Evolutionary conservation across 2,797 vertebrate species (phyloP).

Genomic region (Rhynchotus rufescens): DNA sequence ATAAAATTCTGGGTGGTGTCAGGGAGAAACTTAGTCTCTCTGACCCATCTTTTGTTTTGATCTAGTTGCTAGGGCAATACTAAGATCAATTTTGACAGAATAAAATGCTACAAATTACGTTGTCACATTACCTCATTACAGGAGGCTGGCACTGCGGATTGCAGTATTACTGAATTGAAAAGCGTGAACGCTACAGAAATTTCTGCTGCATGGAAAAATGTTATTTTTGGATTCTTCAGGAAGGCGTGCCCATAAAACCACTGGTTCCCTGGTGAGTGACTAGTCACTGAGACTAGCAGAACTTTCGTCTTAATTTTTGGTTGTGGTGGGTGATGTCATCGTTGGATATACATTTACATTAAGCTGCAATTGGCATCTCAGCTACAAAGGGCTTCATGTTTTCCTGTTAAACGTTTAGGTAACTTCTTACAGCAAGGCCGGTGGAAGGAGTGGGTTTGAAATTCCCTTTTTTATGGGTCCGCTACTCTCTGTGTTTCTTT

Average conservation of each 20-base stretch:
- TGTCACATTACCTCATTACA: constrained; percentile 86
- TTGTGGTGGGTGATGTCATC: constrained; percentile 74
- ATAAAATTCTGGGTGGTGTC: constrained; percentile 65
- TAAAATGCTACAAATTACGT: constrained; percentile 79
- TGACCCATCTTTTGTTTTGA: constrained; percentile 70
- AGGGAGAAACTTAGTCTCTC: constrained; percentile 39
- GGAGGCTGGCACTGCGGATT: constrained; percentile 80
- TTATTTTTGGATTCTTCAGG: constrained; percentile 87
- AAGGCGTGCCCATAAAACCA: constrained; percentile 81
- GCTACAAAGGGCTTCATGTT: neutral
- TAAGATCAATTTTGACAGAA: constrained; percentile 77
- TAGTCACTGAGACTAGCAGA: constrained; percentile 59
- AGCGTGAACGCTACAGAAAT: constrained; percentile 82
- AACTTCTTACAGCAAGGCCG: neutral
- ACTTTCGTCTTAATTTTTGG: constrained; percentile 72
- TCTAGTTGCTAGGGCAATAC: constrained; percentile 70
- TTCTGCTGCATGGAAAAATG: constrained; percentile 85
- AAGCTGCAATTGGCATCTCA: constrained; percentile 51
- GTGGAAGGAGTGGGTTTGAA: neutral
- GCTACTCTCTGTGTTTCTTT: neutral
- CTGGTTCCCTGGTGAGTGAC: constrained; percentile 77
- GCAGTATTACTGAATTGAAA: constrained; percentile 80
- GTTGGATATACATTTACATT: constrained; percentile 57
- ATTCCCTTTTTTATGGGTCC: neutral
- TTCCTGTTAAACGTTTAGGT: neutral